A percentile compares a stretch with the other conserved stretches of the same genome.
Conservation (phyloP, 2,888 invertebrate species). For the Congeria kusceri region DNA sequence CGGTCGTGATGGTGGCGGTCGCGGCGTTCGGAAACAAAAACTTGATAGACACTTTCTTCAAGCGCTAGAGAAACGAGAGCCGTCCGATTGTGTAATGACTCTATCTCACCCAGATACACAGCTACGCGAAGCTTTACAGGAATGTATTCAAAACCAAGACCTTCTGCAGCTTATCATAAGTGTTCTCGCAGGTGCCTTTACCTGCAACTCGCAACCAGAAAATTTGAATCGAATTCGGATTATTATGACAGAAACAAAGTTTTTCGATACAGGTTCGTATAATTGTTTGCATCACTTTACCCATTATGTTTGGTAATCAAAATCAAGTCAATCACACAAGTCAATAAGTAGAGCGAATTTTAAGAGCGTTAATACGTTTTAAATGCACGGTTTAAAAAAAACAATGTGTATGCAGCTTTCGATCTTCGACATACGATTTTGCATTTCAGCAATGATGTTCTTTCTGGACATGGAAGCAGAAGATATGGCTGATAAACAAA, state of each 20-base stretch:
- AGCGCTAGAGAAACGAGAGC: constrained; percentile 23
- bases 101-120: constrained; percentile 28
- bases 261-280: constrained; percentile 38
- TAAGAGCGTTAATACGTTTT: too few relatives aligned
- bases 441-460: constrained; percentile 13
- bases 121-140: constrained; percentile 24
- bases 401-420: too few relatives aligned
- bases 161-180: constrained; percentile 22
- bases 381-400: too few relatives aligned
- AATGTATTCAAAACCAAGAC: constrained; percentile 17
- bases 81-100: constrained; percentile 32
- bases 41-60: constrained; percentile 11
- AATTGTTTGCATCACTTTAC: too few relatives aligned
- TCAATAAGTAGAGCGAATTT: too few relatives aligned
- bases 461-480: constrained; percentile 47
- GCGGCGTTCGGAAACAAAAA: constrained; percentile 2
- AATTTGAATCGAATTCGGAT: constrained; percentile 34
- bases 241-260: constrained; percentile 44
- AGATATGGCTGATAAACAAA: constrained; percentile 8
- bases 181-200: constrained; percentile 55
- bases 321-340: too few relatives aligned
- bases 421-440: background rate
- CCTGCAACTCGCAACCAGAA: constrained; percentile 41
- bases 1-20: background rate
- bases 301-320: too few relatives aligned